Base-by-base conservation (phyloP, 1,140 invertebrate species). In the Hermetia illucens region DNA sequence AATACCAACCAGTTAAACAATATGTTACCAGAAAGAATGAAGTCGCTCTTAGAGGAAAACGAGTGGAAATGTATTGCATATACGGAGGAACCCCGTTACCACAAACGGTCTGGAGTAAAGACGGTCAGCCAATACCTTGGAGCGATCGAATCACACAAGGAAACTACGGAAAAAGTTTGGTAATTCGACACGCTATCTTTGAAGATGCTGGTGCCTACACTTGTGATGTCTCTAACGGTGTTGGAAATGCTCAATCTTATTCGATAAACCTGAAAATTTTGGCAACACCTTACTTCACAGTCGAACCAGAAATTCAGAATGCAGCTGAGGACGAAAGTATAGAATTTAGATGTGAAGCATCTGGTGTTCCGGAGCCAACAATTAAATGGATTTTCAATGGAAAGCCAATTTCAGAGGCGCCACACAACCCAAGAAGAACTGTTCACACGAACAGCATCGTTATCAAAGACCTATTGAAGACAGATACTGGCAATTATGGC, bases 341-440 rank as follows among this genome's bases (percentile, higher is more conserved):
- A 0, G 73, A 76, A 44, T 91, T 98, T 51, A 66, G 71, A 31
- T 98, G 95, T 63, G 72, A 78, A 40, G 94, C 94, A 0, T 74
- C 69, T 6, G 94, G 92, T 41, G 74, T 77, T 3, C 95, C 95
- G 1, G 71, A 79, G 36, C 94, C 95, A 0, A 72, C 82, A 43
- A 90, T 96, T 34, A 77, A 87, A 49, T 98, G 95, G 95, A 94
- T 93, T 37, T 79, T 95, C 60, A 98, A 99, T 68, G 93, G 94
- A 24, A 79, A 81, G 51, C 83, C 87, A 1, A 79, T 96, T 21
- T 68, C 72, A 34, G 75, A 86, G 57, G 76, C 81, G 2, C 69
- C 75, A 10, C 63, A 66, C 0, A 93, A 91, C 70, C 66, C 73
- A 1, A 71, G 89, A 34, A 68, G 78, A 22, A 61, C 44, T 1